phyloP scores from a whole-genome alignment of 1,140 invertebrate genomes.

The Grapholita molesta region DNA sequence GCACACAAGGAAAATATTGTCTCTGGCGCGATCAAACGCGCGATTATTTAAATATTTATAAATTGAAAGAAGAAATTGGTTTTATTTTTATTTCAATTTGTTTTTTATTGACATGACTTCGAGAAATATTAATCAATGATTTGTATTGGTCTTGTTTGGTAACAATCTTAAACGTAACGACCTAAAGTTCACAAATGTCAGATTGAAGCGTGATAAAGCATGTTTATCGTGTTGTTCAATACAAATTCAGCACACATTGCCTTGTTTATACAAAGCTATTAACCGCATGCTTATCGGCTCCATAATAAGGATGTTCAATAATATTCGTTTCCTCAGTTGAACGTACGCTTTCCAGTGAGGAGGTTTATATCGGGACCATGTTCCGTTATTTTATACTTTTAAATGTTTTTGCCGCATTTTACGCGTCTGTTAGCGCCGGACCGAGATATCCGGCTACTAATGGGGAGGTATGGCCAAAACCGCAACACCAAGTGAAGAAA shows the following conservation, averaged over 20 bases:
- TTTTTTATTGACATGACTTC: too few relatives aligned
- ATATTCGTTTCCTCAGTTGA: background rate
- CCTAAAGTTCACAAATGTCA: background rate
- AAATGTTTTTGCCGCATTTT: constrained; percentile 28
- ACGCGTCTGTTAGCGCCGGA: constrained; percentile 42
- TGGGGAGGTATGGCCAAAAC: constrained; percentile 79
- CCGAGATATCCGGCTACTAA: constrained; percentile 66
- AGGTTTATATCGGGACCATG: constrained; percentile 22
- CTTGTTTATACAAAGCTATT: background rate
- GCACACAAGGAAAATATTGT: too few relatives aligned
- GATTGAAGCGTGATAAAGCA: background rate
- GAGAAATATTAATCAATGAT: too few relatives aligned
- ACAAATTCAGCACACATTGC: background rate
- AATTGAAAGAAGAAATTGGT: too few relatives aligned
- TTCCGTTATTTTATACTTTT: constrained; percentile 28
- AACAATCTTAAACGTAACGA: background rate
- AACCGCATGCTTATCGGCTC: background rate
- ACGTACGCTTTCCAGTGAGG: background rate
- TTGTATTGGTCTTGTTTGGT: too few relatives aligned
- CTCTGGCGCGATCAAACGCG: too few relatives aligned
- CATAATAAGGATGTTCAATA: background rate
- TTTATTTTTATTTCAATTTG: too few relatives aligned
- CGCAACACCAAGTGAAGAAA: constrained; percentile 57
- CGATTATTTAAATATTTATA: too few relatives aligned
- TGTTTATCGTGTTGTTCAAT: background rate